These are phyloP conservation scores for Aurelia coerulea DNA, from an alignment of 30 jellyfish, hydroid and myxozoan species.

Conservation along the genomic window DNA sequence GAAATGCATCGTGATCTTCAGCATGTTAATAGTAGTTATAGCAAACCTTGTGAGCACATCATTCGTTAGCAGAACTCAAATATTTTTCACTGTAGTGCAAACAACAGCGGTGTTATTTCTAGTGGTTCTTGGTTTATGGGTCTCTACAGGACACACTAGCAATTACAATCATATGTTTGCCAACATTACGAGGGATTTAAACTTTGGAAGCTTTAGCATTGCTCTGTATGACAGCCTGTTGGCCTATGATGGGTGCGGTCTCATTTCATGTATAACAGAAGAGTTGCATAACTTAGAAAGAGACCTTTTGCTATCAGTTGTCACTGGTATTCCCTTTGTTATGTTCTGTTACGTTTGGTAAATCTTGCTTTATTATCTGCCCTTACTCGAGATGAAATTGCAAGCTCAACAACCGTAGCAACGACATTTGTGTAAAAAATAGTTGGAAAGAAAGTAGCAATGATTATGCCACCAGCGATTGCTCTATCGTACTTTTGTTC, in stretches of 20 bases:
- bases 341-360: constrained; percentile 6
- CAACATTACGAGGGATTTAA: not conserved
- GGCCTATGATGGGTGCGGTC: constrained; percentile 41
- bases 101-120: not conserved
- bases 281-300: constrained; percentile 18
- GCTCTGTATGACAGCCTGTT: constrained; percentile 28
- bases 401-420: constrained; percentile 23
- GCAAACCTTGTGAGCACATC: constrained; percentile 1
- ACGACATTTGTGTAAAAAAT: not conserved
- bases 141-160: not conserved
- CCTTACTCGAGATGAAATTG: constrained; percentile 13
- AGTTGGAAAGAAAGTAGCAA: constrained; percentile 15
- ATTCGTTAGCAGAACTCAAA: constrained; percentile 3
- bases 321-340: constrained; percentile 38
- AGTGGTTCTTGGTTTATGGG: constrained; percentile 38
- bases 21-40: not conserved
- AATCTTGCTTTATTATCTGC: constrained; percentile 32
- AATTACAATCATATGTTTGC: constrained; percentile 9
- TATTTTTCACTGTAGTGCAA: constrained; percentile 1
- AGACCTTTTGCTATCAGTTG: constrained; percentile 4
- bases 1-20: constrained; percentile 3
- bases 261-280: not conserved
- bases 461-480: not conserved
- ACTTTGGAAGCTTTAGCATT: constrained; percentile 9
- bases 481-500: constrained; percentile 11